A percentile compares a stretch with the other conserved stretches of the same genome.
Evolutionary conservation across 2,113 vertebrate species (phyloP).

Genomic region (Neodon shergylaensis): DNA sequence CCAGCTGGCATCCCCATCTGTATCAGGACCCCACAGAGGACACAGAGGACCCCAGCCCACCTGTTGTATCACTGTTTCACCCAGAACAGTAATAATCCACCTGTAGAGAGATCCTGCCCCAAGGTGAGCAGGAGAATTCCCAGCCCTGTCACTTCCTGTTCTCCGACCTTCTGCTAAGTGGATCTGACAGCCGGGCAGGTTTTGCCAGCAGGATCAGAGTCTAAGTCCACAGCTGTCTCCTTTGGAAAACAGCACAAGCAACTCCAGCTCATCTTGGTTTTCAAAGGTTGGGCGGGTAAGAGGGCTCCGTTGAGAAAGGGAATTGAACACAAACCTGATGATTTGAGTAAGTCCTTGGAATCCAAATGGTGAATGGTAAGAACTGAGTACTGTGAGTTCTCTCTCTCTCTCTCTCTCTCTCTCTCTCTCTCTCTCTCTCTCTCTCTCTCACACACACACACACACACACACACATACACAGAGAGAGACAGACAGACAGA

Average conservation of each 20-base stretch:
- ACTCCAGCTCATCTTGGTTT: constrained; percentile 27
- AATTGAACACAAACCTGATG: not conserved
- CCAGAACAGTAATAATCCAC: not conserved
- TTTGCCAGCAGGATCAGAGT: constrained; percentile 10
- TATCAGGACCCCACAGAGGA: not conserved
- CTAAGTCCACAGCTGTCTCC: not conserved
- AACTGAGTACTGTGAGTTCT: not conserved
- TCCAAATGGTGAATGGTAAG: not conserved
- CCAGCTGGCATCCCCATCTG: not conserved
- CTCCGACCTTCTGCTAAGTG: constrained; percentile 56
- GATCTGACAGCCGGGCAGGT: constrained; percentile 51
- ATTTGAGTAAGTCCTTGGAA: not conserved
- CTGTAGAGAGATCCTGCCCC: fast-evolving
- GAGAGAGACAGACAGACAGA: not conserved
- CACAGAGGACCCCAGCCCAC: not conserved
- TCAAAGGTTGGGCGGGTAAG: not conserved
- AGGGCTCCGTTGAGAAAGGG: not conserved
- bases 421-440: not conserved
- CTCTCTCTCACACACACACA: no score
- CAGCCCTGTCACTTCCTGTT: not conserved
- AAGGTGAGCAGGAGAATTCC: not conserved
- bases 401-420: no score
- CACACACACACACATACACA: not conserved
- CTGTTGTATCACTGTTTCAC: not conserved
- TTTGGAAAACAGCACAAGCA: constrained; percentile 54